A percentile compares a stretch with the other conserved stretches of the same genome.
These are phyloP conservation scores for Ctenochaetus hawaiiensis DNA, from an alignment of 2,797 vertebrate genomes.

Conservation along the genomic window DNA sequence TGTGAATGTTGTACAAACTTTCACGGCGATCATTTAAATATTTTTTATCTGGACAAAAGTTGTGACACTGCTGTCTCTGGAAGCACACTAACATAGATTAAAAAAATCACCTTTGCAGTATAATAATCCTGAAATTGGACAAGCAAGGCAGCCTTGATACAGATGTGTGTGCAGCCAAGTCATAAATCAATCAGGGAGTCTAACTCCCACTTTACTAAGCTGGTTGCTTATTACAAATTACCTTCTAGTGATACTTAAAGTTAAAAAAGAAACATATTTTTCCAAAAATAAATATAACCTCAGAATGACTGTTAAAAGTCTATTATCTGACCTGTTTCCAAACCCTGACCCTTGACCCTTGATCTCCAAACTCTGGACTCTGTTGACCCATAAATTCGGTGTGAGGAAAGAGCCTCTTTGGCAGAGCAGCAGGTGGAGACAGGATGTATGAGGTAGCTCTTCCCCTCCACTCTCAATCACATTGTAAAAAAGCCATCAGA, in stretches of 20 bases:
- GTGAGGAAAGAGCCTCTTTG: constrained; percentile 24
- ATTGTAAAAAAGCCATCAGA: constrained; percentile 68
- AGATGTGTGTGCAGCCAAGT: constrained; percentile 2
- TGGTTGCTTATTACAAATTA: background rate
- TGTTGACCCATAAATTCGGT: constrained; percentile 45
- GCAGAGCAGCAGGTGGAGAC: constrained; percentile 24
- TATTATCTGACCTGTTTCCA: constrained; percentile 23
- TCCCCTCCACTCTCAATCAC: constrained; percentile 56
- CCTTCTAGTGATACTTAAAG: background rate
- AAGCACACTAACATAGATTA: background rate
- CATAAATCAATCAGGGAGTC: constrained; percentile 27
- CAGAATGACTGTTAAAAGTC: background rate
- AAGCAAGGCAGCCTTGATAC: constrained; percentile 13
- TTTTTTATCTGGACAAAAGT: background rate
- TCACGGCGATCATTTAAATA: no score
- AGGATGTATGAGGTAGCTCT: constrained; percentile 37
- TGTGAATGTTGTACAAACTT: no score
- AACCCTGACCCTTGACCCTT: constrained; percentile 46
- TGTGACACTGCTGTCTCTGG: background rate
- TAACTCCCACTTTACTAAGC: constrained; percentile 1
- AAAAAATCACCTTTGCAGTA: background rate
- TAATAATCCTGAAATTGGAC: constrained; percentile 15
- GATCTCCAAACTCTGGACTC: constrained; percentile 6
- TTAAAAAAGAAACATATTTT: background rate
- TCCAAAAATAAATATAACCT: background rate